Evolutionary conservation across 2,797 vertebrate genomes (phyloP), one percentile per base, ranked within the genome.

Genomic region (Cheirogaleus major): DNA sequence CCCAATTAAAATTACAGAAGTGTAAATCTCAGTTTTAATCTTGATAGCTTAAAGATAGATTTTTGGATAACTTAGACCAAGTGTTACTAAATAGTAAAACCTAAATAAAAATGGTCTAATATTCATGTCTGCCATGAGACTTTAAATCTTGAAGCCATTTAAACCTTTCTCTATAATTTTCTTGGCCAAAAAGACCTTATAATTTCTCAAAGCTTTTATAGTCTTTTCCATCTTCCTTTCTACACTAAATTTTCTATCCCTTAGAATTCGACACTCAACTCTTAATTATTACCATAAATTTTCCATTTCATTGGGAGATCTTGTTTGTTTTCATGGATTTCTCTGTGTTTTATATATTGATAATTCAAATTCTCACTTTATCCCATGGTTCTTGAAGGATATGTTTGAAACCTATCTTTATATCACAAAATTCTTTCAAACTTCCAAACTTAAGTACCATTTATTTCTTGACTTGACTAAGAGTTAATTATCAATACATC

Each of bases 1-100:
- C 17, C 3, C n/a, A 59, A 52, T 87, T 50, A 72, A 95, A 88
- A 52, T 61, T 78, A 96, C 3, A 57, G 48, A 95, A 95, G 83
- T 59, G 3, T 59, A 70, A 69, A 79, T 41, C 15, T 95, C 52
- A 94, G 8, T 72, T 95, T 88, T 92, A 65, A 75, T 94, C 38
- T 67, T n/a, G 4, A 22, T 43, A 85, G 87, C 5, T 72, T 43
- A 85, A 87, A 91, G 67, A 59, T 14, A 81, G 10, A 75, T 67
- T 63, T 86, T 95, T 38, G 32, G 38, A 88, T 85, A 70, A 90
- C 81, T 76, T 61, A 78, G 11, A 11, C 7, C 4, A 67, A 2
- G 38, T 59, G 80, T 93, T 92, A 25, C 12, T 32, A 85, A 89
- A 85, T 13, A 93, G 23, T 18, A 89, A 93, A 79, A 15, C 1